phyloP scores from a whole-genome alignment of 2,113 vertebrate species.

The Sceloporus tristichus region DNA sequence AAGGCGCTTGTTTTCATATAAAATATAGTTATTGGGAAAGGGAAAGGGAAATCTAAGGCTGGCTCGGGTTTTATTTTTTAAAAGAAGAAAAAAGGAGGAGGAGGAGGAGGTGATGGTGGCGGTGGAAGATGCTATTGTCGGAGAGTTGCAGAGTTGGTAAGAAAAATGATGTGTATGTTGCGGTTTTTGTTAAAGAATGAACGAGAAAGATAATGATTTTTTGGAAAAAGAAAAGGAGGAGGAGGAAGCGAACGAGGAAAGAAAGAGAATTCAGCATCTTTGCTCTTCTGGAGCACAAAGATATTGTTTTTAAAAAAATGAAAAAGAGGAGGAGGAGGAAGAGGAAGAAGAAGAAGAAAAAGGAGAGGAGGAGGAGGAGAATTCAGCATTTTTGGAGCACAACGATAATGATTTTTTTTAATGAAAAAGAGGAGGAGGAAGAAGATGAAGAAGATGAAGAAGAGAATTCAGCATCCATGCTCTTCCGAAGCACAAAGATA shows the following conservation, averaged over 20 bases:
- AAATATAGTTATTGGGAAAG: conserved; percentile 44
- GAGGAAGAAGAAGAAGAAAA: no score
- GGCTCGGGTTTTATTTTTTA: conserved; percentile 41
- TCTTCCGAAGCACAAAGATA: not conserved
- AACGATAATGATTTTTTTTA: no score
- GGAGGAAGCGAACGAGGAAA: no score
- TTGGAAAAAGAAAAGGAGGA: not conserved
- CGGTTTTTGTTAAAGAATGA: no score
- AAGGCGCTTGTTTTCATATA: conserved; percentile 56
- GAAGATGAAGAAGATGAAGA: no score
- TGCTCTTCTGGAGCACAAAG: no score
- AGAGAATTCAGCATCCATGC: no score
- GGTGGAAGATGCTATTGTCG: conserved; percentile 31
- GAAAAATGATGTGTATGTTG: no score
- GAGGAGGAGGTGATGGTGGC: no score
- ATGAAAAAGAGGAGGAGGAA: no score
- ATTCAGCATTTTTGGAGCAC: no score
- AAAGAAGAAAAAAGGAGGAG: not conserved
- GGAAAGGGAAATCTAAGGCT: conserved; percentile 43
- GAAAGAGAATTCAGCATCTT: no score
- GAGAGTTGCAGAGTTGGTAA: conserved; percentile 42
- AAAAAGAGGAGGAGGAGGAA: not conserved
- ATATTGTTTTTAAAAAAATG: not conserved
- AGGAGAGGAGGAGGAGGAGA: not conserved
- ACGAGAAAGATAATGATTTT: not conserved